Conservation (phyloP, 2,113 vertebrate genomes). For the Microtus ochrogaster region DNA sequence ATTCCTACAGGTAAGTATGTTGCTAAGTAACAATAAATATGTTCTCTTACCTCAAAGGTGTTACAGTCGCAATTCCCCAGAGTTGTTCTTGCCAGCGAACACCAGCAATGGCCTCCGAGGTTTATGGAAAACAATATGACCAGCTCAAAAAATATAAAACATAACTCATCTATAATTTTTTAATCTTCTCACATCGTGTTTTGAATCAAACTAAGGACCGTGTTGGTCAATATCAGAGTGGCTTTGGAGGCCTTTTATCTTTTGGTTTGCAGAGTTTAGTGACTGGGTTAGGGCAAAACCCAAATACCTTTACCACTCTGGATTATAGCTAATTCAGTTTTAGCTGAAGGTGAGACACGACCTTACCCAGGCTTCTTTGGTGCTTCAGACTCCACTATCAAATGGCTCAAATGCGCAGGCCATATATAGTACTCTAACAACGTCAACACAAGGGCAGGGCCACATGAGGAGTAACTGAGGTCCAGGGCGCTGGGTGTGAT, state of each 20-base stretch:
- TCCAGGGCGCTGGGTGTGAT: not conserved
- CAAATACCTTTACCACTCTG: not conserved
- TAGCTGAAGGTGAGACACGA: not conserved
- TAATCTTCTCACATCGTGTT: not conserved
- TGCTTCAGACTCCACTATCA: not conserved
- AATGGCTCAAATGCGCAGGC: not conserved
- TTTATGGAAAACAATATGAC: not conserved
- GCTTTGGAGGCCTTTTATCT: not conserved
- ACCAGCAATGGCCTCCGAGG: not conserved
- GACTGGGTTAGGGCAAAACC: not conserved
- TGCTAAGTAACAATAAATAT: slow-evolving; percentile 37
- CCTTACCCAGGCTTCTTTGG: not conserved
- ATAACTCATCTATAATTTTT: not conserved
- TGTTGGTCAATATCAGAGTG: not conserved
- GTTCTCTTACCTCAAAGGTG: not conserved
- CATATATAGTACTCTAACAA: not conserved
- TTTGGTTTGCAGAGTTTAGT: not conserved
- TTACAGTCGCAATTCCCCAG: not conserved
- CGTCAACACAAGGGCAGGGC: not conserved
- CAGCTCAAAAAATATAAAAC: not conserved
- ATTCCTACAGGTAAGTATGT: slow-evolving; percentile 10
- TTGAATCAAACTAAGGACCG: not conserved
- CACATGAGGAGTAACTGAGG: no score
- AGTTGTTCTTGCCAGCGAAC: not conserved
- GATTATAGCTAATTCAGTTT: not conserved